Conservation (phyloP, 1,140 invertebrate genomes). For the Meloidogyne hapla region DNA sequence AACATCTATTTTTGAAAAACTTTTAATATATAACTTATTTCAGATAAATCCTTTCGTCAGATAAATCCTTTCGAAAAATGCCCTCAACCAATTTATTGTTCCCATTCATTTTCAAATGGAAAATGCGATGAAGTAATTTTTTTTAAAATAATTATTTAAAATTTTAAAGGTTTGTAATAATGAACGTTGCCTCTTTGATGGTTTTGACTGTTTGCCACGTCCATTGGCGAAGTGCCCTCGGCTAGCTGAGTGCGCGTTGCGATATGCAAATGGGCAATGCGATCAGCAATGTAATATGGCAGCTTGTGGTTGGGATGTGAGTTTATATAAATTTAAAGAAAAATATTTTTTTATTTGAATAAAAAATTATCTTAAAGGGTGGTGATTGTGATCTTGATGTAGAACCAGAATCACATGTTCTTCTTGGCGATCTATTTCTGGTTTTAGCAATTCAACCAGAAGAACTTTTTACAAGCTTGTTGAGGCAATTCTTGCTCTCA, state of each 20-base stretch:
- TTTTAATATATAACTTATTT: no score
- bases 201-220: conserved; percentile 75
- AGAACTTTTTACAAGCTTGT: background rate
- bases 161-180: conserved; percentile 75
- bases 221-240: conserved; percentile 35
- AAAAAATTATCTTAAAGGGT: conserved; percentile 5
- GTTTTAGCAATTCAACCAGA: conserved; percentile 1
- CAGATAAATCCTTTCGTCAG: no score
- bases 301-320: conserved; percentile 51
- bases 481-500: conserved; percentile 16
- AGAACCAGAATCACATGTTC: conserved; percentile 17
- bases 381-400: conserved; percentile 20
- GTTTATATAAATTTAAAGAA: background rate
- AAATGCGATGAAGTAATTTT: conserved; percentile 81
- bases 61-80: conserved; percentile 89
- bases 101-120: conserved; percentile 81
- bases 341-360: no score
- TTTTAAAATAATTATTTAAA: conserved; percentile 1
- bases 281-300: conserved; percentile 51
- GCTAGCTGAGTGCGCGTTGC: conserved; percentile 33
- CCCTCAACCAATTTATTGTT: conserved; percentile 80
- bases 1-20: no score
- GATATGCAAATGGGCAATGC: conserved; percentile 49
- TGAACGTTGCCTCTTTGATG: conserved; percentile 86
- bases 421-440: conserved; percentile 18